Conservation (phyloP, 2,113 vertebrate genomes). For the Thoracochromis brauschi region DNA sequence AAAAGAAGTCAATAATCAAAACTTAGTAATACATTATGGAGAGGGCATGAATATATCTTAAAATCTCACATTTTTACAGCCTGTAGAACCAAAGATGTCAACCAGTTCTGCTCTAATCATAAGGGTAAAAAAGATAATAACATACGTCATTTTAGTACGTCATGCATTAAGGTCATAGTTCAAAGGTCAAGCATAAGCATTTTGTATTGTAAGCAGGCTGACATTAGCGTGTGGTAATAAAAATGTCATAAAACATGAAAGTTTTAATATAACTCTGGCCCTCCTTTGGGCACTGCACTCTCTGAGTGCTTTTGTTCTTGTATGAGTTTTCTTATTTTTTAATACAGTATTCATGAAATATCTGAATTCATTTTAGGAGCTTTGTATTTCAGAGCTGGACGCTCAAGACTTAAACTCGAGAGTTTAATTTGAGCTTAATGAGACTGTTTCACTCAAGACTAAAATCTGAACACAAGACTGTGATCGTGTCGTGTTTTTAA, state of each 20-base stretch:
- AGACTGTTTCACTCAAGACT: neutral
- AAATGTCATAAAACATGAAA: fast-evolving
- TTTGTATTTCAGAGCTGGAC: fast-evolving
- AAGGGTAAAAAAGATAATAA: neutral
- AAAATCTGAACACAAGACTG: neutral
- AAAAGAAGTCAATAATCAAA: fast-evolving
- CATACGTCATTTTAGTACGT: neutral
- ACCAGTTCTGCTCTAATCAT: neutral
- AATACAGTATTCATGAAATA: neutral
- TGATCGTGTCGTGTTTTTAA: neutral
- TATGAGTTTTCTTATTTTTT: fast-evolving
- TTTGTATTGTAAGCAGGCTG: fast-evolving
- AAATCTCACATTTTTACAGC: neutral
- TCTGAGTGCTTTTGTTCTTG: neutral
- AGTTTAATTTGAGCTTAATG: neutral
- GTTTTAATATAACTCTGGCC: neutral
- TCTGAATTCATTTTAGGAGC: neutral
- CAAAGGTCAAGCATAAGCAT: neutral
- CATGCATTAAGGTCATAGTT: fast-evolving
- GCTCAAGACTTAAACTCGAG: neutral
- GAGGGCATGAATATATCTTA: neutral
- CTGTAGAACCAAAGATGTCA: neutral
- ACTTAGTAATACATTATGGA: fast-evolving
- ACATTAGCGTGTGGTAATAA: fast-evolving
- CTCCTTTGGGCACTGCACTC: fast-evolving